Evolutionary conservation across 2,888 invertebrate genomes (phyloP).

Genomic region (Synanthedon formicaeformis): DNA sequence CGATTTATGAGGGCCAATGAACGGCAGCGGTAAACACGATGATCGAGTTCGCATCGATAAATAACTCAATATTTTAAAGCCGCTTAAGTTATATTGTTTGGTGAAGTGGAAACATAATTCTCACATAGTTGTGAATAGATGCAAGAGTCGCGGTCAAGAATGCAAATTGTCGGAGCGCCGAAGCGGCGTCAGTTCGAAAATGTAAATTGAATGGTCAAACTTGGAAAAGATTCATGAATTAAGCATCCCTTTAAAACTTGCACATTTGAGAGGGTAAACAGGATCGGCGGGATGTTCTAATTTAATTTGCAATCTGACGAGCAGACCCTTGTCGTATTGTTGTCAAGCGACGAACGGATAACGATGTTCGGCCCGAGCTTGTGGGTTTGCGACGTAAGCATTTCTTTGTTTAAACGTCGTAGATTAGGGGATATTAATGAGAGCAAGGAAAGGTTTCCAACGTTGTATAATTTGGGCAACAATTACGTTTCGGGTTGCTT

Average conservation of each 20-base stretch:
- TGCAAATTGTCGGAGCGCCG: conserved; percentile 42
- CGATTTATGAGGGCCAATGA: conserved; percentile 62
- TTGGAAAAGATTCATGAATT: conserved; percentile 58
- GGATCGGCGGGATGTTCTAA: conserved; percentile 43
- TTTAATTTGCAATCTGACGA: conserved; percentile 54
- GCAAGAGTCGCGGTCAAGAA: conserved; percentile 40
- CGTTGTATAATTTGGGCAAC: conserved; percentile 14
- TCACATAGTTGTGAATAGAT: conserved; percentile 31
- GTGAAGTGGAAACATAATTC: conserved; percentile 19
- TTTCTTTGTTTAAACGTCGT: conserved; percentile 38
- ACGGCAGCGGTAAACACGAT: conserved; percentile 33
- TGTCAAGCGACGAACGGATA: conserved; percentile 42
- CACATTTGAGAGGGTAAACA: conserved; percentile 50
- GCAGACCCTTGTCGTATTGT: conserved; percentile 31
- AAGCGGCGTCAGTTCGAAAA: conserved; percentile 45
- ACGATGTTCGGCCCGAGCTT: conserved; percentile 17
- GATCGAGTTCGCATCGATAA: conserved; percentile 20
- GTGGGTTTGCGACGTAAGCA: conserved; percentile 22
- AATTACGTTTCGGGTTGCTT: conserved; percentile 11
- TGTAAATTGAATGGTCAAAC: conserved; percentile 62
- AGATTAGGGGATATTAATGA: conserved; percentile 48
- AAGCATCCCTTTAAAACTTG: conserved; percentile 54
- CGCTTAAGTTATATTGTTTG: not conserved
- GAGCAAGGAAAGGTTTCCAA: conserved; percentile 30
- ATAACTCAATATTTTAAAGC: conserved; percentile 30